Conservation (phyloP, 2,888 invertebrate genomes). For the Subacronicta megacephala region DNA sequence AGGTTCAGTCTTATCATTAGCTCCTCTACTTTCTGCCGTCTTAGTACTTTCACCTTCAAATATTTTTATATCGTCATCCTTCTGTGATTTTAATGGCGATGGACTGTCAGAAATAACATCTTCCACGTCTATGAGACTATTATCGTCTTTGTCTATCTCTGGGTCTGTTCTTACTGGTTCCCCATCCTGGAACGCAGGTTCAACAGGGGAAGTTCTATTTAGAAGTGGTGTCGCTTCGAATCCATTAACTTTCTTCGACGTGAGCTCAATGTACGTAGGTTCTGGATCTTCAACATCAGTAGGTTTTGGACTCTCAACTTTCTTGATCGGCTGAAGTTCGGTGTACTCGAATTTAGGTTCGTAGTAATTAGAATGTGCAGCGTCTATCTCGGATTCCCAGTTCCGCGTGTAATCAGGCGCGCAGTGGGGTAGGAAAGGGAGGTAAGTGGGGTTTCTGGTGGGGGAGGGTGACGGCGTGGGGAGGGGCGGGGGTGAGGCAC, state of each 20-base stretch:
- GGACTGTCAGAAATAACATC: conserved; percentile 81
- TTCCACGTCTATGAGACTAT: conserved; percentile 86
- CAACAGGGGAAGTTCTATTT: conserved; percentile 75
- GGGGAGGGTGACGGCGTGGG: conserved; percentile 87
- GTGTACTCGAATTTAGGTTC: conserved; percentile 84
- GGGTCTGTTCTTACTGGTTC: conserved; percentile 83
- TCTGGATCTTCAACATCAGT: conserved; percentile 75
- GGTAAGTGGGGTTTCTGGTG: conserved; percentile 82
- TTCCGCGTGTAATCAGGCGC: conserved; percentile 85
- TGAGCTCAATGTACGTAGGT: conserved; percentile 85
- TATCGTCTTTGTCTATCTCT: conserved; percentile 86
- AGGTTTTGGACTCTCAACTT: conserved; percentile 81
- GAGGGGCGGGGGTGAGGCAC: conserved; percentile 89
- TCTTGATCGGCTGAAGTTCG: conserved; percentile 82
- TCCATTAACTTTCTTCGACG: conserved; percentile 78
- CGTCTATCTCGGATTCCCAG: conserved; percentile 88
- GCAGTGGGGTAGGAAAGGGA: conserved; percentile 82
- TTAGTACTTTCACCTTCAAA: conserved; percentile 70
- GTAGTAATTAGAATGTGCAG: conserved; percentile 83
- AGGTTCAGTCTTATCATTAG: conserved; percentile 77
- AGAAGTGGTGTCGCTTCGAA: conserved; percentile 70
- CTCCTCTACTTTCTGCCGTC: conserved; percentile 69
- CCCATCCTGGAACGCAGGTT: conserved; percentile 82
- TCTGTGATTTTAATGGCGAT: conserved; percentile 57
- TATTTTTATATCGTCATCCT: conserved; percentile 66